Base-by-base conservation (phyloP, 2,113 vertebrate genomes). In the Oreochromis niloticus region DNA sequence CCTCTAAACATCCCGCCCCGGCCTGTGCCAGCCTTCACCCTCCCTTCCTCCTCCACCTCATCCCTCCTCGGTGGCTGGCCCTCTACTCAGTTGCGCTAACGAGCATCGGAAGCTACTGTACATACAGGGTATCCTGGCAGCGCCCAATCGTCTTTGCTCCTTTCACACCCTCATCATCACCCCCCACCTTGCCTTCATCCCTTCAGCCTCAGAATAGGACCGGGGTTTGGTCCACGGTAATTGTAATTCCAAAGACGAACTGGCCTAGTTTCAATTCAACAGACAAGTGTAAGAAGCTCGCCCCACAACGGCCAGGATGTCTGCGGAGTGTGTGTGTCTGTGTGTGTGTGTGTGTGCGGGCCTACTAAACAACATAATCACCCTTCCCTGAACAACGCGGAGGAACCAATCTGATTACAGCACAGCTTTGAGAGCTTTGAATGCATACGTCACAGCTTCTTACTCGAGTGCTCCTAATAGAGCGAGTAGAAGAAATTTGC, bases 161-260 rank as follows among this genome's bases (percentile, higher is more conserved):
- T 89, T 94, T 93, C 87, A 95, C 75, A 78, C 59, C 82, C 90
- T 83, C 91, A 88, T 81, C 87, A 7, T 80, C 90, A 50, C 68
- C 89, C 92, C 94, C 88, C 93, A 93, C 95, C 82, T 80, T 78
- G 86, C 85, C 54, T 30, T 61, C 81, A 63, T 41, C 86, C 92
- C 88, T 85, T 56, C 91, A 86, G 90, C 94, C 94, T 94, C 95
- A 94, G 95, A 96, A 96, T 86, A 92, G 94, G 95, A 94, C 66
- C 94, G 87, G 96, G 94, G 94, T 92, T 95, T 91, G 95, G 94
- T 91, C 92, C 94, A 84, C 92, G 95, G 97, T 97, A 96, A 98
- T 98, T 98, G 97, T 98, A 96, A 98, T 98, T 97, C 97, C 93
- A 97, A 96, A 96, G 97, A 97, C 97, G 96, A 95, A 97, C 96